Base-by-base conservation (phyloP, 2,888 invertebrate species). In the Euclidia mi region DNA sequence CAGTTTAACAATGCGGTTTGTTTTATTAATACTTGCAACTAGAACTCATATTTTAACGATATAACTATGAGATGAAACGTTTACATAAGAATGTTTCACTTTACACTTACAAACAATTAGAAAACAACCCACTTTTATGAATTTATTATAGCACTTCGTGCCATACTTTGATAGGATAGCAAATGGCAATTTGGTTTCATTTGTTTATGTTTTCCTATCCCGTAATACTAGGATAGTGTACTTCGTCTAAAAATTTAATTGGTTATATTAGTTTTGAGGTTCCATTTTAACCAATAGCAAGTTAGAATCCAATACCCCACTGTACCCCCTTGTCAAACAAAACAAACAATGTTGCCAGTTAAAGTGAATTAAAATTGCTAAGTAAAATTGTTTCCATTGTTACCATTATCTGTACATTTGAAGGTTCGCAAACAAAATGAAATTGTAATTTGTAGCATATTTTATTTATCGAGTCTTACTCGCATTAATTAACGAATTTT, bases 1-100 rank as follows among this genome's bases (percentile, higher is more conserved):
- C 93, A 93, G 93, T 91, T 90, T 90, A 90, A 81, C 85, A 90
- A 90, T 84, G 84, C 82, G 85, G 83, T 88, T 84, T 85, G 84
- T 83, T 82, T 73, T 77, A 71, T 60, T 74, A 72, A 52, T 35
- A 70, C 49, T 66, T 53, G 51, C 58, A 52, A 44, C 58, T 60
- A 34, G 44, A 61, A 62, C 55, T 56, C 47, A 56, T 37, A 52
- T 53, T 53, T 60, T 29, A 58, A 35, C 43, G 37, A 47, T 57
- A 55, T 46, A 48, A 64, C 28, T 46, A 65, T 48, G 15, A 37
- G 47, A 56, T 65, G 49, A 44, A 47, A 46, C 31, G 42, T 47
- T 66, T 48, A 47, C 18, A 45, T 42, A 40, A 56, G 45, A 71
- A 60, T 65, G 57, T 65, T 71, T 57, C 67, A 76, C 73, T 66